phyloP scores from a whole-genome alignment of 2,888 invertebrate species.

The Hemicrepidius hirtus region DNA sequence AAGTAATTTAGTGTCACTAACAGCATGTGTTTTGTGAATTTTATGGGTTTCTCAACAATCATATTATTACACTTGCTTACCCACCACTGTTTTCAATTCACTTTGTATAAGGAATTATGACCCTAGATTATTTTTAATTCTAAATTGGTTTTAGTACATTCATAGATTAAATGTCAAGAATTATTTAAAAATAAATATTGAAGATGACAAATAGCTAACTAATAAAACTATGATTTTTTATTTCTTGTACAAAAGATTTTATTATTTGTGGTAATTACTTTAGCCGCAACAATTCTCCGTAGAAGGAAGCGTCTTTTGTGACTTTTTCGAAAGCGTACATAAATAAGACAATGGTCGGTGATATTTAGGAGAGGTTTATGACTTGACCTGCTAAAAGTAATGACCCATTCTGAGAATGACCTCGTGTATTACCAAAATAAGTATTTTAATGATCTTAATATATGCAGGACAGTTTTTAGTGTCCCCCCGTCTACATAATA shows the following conservation, averaged over 20 bases:
- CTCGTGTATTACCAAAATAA: slow-evolving; percentile 17
- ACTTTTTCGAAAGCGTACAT: slow-evolving; percentile 14
- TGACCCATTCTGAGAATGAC: slow-evolving; percentile 27
- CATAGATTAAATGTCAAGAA: no score
- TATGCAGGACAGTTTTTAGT: slow-evolving; percentile 2
- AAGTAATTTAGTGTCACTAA: slow-evolving; percentile 2
- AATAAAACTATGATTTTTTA: no score
- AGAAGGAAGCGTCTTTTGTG: slow-evolving; percentile 10
- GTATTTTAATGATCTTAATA: slow-evolving; percentile 10
- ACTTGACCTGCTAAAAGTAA: slow-evolving; percentile 34
- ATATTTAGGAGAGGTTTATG: slow-evolving; percentile 34
- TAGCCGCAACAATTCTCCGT: not conserved
- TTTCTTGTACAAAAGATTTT: no score
- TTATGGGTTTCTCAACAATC: slow-evolving; percentile 1
- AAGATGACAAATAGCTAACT: no score
- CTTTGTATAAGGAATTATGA: no score
- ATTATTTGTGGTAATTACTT: no score
- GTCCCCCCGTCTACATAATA: no score
- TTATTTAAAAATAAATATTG: no score
- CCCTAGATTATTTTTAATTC: no score
- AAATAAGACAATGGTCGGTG: slow-evolving; percentile 26
- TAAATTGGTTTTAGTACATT: no score
- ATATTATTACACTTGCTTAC: not conserved
- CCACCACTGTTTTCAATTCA: no score
- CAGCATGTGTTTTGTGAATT: not conserved